Evolutionary conservation across 2,113 vertebrate species (phyloP).

Genomic region (Mandrillus leucophaeus): DNA sequence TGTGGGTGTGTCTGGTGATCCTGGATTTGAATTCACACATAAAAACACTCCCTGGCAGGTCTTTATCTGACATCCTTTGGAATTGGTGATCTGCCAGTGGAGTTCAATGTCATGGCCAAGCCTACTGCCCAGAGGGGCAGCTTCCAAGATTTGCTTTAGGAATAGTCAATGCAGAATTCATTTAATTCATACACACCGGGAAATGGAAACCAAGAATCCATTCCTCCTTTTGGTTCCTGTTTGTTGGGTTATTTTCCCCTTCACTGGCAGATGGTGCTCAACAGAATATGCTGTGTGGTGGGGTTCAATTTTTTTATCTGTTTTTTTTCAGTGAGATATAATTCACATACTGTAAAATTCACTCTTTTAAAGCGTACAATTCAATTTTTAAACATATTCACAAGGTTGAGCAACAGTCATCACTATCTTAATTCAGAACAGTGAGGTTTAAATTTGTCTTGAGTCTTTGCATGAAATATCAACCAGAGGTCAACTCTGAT

Average conservation of each 20-base stretch:
- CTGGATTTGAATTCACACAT: background rate
- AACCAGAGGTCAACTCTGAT: conserved; percentile 6
- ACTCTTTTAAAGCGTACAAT: background rate
- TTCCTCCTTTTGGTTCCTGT: conserved; percentile 4
- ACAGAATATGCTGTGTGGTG: background rate
- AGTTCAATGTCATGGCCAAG: conserved; percentile 27
- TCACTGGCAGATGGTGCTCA: background rate
- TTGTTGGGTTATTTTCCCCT: background rate
- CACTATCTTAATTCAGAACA: background rate
- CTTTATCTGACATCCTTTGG: conserved; percentile 26
- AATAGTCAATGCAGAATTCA: conserved; percentile 29
- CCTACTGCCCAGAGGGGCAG: background rate
- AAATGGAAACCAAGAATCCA: conserved; percentile 37
- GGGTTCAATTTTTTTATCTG: background rate
- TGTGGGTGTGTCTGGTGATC: background rate
- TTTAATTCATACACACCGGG: background rate
- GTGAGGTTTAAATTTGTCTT: conserved; percentile 44
- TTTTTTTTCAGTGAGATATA: background rate
- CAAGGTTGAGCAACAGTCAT: background rate
- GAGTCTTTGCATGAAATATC: conserved; percentile 38
- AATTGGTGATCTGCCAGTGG: conserved; percentile 10
- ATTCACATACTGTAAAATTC: background rate
- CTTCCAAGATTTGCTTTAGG: conserved; percentile 25
- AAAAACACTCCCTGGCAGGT: background rate
- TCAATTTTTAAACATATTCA: background rate